These are phyloP conservation scores for Turritopsis dohrnii DNA, from an alignment of 30 jellyfish, hydroid and myxozoan genomes.

Conservation along the genomic window DNA sequence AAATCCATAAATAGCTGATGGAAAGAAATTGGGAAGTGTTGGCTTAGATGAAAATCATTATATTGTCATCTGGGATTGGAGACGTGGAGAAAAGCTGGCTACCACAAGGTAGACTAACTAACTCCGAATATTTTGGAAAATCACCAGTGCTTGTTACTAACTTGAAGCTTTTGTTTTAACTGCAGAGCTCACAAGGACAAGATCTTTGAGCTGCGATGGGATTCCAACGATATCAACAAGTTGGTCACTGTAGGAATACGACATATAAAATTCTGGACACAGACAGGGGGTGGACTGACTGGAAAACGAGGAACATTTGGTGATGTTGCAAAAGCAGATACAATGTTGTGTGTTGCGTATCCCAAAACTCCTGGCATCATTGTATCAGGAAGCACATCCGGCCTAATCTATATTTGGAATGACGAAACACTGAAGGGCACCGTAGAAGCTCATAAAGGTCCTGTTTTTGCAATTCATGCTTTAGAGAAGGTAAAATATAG, in stretches of 20 bases:
- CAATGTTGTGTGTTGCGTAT: conserved; percentile 71
- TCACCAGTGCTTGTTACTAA: neutral
- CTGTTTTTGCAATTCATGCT: conserved; percentile 86
- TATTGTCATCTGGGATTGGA: conserved; percentile 93
- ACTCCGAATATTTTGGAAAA: neutral
- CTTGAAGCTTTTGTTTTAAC: neutral
- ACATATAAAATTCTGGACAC: conserved; percentile 90
- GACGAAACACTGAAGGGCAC: conserved; percentile 47
- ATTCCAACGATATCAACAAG: conserved; percentile 53
- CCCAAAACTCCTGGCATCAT: conserved; percentile 80
- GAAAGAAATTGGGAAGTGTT: conserved; percentile 79
- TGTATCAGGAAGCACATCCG: conserved; percentile 70
- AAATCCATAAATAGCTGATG: conserved; percentile 60
- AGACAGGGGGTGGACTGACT: conserved; percentile 93
- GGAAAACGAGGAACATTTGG: conserved; percentile 90
- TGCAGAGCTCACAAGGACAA: conserved; percentile 90
- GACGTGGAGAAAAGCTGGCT: conserved; percentile 87
- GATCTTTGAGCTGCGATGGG: conserved; percentile 91
- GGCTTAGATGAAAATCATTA: conserved; percentile 88
- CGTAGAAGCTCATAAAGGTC: conserved; percentile 88
- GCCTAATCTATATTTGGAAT: conserved; percentile 70
- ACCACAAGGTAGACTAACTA: conserved; percentile 54
- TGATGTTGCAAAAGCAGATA: conserved; percentile 63
- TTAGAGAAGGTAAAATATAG: conserved; percentile 66
- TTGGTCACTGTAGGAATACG: conserved; percentile 89